Conservation (phyloP, 2,113 vertebrate genomes). For the Phoenicopterus ruber region DNA sequence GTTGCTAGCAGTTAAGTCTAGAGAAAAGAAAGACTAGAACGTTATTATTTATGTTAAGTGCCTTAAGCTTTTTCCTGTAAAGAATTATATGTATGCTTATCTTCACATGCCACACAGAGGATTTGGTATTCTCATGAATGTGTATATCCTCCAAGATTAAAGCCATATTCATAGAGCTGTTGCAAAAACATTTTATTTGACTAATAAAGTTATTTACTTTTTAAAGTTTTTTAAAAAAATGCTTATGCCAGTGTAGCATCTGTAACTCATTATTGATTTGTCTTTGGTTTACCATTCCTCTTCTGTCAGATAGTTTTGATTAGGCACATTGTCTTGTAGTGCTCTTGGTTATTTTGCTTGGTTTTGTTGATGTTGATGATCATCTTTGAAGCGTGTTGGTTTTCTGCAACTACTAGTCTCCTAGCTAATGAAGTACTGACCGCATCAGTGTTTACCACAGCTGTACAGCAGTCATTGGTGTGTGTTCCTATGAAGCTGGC, state of each 20-base stretch:
- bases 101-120: neutral
- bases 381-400: fast-evolving
- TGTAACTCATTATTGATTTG: neutral
- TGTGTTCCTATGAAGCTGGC: neutral
- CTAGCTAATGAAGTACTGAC: neutral
- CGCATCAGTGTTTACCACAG: neutral
- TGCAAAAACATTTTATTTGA: neutral
- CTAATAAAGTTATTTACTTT: neutral
- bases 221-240: neutral
- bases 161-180: neutral
- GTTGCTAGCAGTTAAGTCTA: neutral
- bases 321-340: neutral
- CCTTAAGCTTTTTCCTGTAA: neutral
- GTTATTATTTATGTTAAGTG: neutral
- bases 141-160: neutral
- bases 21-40: neutral
- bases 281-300: neutral
- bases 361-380: neutral
- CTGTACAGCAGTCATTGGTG: neutral
- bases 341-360: neutral
- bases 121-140: neutral
- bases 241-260: neutral
- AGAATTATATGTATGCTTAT: neutral
- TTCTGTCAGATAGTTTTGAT: neutral
- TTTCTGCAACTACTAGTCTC: neutral